Percentiles rank a stretch among this genome's conserved stretches.
phyloP scores from a whole-genome alignment of 2,113 vertebrate genomes.

The Canis aureus region DNA sequence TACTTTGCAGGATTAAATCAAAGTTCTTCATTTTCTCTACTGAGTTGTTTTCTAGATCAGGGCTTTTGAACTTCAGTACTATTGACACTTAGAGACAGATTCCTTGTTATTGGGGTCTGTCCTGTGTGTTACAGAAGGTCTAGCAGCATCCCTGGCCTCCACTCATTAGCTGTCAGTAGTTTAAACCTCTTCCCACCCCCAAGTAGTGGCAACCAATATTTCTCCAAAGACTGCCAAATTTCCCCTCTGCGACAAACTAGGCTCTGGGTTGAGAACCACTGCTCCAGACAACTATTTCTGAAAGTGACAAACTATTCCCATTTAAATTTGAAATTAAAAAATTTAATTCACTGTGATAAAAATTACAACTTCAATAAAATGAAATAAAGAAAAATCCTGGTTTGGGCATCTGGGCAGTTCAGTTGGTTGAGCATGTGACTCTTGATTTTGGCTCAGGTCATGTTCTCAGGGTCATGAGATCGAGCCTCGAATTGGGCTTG shows the following conservation, averaged over 20 bases:
- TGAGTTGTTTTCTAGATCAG: neutral
- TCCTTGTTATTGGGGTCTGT: too few species aligned
- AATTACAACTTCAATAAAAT: constrained; percentile 16
- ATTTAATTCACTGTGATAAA: neutral
- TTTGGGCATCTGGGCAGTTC: neutral
- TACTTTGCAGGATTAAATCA: neutral
- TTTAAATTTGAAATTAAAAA: neutral
- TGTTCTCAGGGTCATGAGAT: neutral
- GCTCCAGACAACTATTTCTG: neutral
- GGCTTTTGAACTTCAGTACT: neutral
- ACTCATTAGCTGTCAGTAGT: too few species aligned
- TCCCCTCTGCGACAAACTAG: neutral
- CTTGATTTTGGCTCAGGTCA: neutral
- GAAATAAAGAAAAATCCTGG: neutral
- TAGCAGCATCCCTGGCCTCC: neutral
- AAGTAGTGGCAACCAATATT: neutral
- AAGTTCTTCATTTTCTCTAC: neutral
- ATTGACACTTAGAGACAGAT: neutral
- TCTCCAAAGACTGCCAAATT: neutral
- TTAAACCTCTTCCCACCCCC: neutral
- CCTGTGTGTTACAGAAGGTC: too few species aligned
- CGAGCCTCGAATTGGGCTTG: neutral
- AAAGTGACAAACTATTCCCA: neutral
- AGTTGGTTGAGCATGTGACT: neutral
- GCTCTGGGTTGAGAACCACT: neutral